Evolutionary conservation across 2,888 invertebrate species (phyloP).

Genomic region (Stictocephala bisonia): DNA sequence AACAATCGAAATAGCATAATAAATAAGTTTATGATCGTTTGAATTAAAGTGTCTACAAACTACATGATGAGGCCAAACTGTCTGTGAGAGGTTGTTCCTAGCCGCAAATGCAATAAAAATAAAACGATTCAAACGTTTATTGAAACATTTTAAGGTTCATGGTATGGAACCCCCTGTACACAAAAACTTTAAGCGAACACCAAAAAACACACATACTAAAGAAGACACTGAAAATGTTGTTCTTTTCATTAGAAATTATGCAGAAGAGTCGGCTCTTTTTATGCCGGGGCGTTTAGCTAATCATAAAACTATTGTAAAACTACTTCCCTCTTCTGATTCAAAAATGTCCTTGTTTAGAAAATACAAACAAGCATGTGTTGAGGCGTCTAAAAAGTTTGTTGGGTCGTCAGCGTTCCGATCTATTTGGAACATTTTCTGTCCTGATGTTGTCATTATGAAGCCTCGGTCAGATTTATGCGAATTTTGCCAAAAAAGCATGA

Average conservation of each 20-base stretch:
- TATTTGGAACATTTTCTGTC: constrained; percentile 23
- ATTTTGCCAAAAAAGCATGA: constrained; percentile 27
- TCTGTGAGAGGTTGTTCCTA: constrained; percentile 30
- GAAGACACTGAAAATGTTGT: too few species aligned
- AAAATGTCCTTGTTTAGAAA: constrained; percentile 5
- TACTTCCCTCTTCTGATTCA: constrained; percentile 30
- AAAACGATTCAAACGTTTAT: constrained; percentile 23
- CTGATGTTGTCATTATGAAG: constrained; percentile 34
- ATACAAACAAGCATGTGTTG: constrained; percentile 17
- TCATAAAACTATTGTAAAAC: too few species aligned
- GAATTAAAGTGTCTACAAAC: too few species aligned
- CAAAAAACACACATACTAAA: too few species aligned
- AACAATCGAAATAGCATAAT: too few species aligned
- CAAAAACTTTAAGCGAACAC: constrained; percentile 8
- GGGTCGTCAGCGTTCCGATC: not conserved
- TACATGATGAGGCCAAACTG: constrained; percentile 16
- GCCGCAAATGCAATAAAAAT: constrained; percentile 26
- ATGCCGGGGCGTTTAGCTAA: too few species aligned
- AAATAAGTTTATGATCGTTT: too few species aligned
- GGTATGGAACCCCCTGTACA: constrained; percentile 8
- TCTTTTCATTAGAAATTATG: too few species aligned
- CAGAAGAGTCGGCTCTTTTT: too few species aligned
- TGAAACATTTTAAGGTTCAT: constrained; percentile 26
- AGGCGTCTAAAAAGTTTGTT: not conserved
- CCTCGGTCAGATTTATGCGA: constrained; percentile 22